Percentiles rank a stretch among this genome's conserved stretches.
phyloP scores from a whole-genome alignment of 2,888 invertebrate species.

The Hyppa rectilinea region DNA sequence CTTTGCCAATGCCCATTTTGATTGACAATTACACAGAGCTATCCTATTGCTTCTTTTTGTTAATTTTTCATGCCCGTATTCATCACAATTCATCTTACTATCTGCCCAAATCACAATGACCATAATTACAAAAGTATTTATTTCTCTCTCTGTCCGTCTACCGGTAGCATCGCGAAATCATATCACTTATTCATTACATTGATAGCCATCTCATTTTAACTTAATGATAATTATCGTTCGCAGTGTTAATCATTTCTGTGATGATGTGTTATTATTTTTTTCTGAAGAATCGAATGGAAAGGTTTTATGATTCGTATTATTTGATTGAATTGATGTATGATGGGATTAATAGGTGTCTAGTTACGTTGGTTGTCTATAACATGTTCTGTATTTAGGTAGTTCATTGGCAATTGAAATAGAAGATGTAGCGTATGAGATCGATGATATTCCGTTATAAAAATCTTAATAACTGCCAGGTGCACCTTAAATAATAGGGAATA shows the following conservation, averaged over 20 bases:
- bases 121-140: background rate
- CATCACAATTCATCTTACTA: too few species aligned
- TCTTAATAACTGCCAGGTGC: too few species aligned
- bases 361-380: background rate
- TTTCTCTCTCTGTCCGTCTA: constrained; percentile 26
- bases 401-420: background rate
- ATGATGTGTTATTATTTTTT: constrained; percentile 77
- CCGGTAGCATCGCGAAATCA: constrained; percentile 45
- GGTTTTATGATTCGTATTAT: constrained; percentile 52
- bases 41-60: background rate
- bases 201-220: constrained; percentile 75
- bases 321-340: constrained; percentile 61
- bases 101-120: background rate
- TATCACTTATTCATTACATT: constrained; percentile 71
- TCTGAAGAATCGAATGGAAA: constrained; percentile 58
- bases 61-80: too few species aligned
- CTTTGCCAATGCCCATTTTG: background rate
- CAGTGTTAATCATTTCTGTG: constrained; percentile 76
- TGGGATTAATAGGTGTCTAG: constrained; percentile 20
- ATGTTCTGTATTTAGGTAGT: background rate
- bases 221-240: constrained; percentile 77
- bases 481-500: background rate
- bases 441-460: background rate
- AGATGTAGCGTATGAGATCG: background rate
- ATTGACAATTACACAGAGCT: background rate